A percentile compares a stretch with the other conserved stretches of the same genome.
Evolutionary conservation across 2,797 vertebrate genomes (phyloP).

Genomic region (Semotilus atromaculatus): DNA sequence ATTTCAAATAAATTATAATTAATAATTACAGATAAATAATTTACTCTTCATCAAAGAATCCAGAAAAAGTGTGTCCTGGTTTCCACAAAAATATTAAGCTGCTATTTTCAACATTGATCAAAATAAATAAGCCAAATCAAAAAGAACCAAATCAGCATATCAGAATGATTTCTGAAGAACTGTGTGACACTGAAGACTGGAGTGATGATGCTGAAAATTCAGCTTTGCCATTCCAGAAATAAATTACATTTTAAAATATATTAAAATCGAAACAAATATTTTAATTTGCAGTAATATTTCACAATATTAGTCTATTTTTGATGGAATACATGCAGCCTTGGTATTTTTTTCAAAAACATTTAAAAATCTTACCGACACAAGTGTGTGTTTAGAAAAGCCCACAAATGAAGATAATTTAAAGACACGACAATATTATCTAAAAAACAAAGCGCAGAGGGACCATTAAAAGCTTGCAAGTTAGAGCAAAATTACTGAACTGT

Average conservation of each 20-base stretch:
- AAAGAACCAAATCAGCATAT: background rate
- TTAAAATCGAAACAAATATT: background rate
- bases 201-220: background rate
- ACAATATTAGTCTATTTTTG: background rate
- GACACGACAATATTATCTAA: background rate
- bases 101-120: too few species aligned
- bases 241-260: background rate
- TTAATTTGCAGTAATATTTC: background rate
- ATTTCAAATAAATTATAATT: background rate
- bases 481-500: slow-evolving; percentile 15
- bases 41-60: background rate
- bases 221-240: background rate
- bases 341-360: too few species aligned
- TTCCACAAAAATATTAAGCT: background rate
- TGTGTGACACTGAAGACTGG: background rate
- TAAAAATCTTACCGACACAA: background rate
- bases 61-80: background rate
- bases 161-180: background rate
- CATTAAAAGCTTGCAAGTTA: slow-evolving; percentile 1
- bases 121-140: too few species aligned
- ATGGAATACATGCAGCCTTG: background rate
- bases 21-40: too few species aligned
- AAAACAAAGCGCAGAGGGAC: background rate
- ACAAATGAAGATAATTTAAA: slow-evolving; percentile 2
- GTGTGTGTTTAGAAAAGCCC: background rate